Percentiles rank a stretch among this genome's conserved stretches.
These are phyloP conservation scores for Alexandromys oeconomus DNA, from an alignment of 2,797 vertebrate species.

Conservation along the genomic window DNA sequence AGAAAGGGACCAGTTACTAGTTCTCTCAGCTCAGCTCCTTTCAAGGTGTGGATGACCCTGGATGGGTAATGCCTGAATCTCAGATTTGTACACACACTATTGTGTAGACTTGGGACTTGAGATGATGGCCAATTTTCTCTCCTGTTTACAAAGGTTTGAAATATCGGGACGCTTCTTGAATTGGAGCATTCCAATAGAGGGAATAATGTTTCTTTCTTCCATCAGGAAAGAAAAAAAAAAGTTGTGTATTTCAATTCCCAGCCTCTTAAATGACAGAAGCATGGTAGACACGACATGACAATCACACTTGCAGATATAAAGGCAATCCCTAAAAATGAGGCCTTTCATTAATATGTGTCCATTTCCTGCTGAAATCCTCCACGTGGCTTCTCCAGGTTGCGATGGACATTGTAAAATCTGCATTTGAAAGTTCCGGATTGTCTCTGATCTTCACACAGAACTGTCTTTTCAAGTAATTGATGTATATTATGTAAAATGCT, in stretches of 20 bases:
- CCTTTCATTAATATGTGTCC: constrained; percentile 75
- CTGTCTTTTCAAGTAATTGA: constrained; percentile 84
- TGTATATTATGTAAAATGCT: constrained; percentile 85
- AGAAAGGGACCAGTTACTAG: background rate
- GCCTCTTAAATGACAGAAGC: constrained; percentile 65
- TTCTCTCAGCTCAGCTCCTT: too few species aligned
- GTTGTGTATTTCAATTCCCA: constrained; percentile 61
- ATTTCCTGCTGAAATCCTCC: constrained; percentile 84
- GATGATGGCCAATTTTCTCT: background rate
- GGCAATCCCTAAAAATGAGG: constrained; percentile 50
- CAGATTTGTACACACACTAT: background rate
- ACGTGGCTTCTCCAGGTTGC: constrained; percentile 79
- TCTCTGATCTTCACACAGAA: constrained; percentile 84
- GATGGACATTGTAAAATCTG: constrained; percentile 83
- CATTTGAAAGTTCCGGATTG: constrained; percentile 87
- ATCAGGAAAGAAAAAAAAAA: background rate
- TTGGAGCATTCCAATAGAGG: constrained; percentile 47
- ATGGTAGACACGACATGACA: constrained; percentile 55
- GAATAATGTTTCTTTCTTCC: constrained; percentile 65
- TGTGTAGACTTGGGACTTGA: background rate
- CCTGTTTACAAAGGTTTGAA: constrained; percentile 14
- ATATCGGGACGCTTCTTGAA: constrained; percentile 39
- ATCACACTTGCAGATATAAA: constrained; percentile 70
- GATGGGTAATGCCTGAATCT: background rate
- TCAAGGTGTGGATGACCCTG: background rate